phyloP scores from a whole-genome alignment of 2,797 vertebrate species.

The Centroberyx gerrardi region DNA sequence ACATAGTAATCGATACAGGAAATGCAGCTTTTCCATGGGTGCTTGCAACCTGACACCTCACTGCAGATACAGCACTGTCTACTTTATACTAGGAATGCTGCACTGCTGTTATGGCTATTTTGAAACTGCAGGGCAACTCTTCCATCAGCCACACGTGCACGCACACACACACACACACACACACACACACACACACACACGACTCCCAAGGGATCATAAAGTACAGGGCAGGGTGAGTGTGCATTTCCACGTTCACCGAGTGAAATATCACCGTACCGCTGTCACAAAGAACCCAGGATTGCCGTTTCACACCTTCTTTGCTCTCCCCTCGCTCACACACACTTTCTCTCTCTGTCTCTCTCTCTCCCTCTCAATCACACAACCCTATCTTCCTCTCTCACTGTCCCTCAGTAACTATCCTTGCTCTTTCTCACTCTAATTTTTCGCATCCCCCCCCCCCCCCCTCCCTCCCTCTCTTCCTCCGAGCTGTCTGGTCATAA shows the following conservation, averaged over 20 bases:
- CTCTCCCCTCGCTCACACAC: neutral
- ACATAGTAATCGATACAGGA: slow-evolving; percentile 32
- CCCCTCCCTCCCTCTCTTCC: neutral
- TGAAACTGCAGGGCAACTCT: slow-evolving; percentile 55
- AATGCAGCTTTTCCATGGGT: slow-evolving; percentile 43
- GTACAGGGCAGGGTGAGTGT: neutral
- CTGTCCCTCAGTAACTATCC: slow-evolving; percentile 6
- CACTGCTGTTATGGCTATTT: slow-evolving; percentile 62
- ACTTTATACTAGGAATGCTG: slow-evolving; percentile 44
- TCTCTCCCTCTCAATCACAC: slow-evolving; percentile 16
- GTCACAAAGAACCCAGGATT: slow-evolving; percentile 22
- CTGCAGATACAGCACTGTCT: slow-evolving; percentile 53
- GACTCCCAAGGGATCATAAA: slow-evolving; percentile 20
- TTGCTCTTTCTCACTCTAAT: slow-evolving; percentile 7
- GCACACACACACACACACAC: neutral
- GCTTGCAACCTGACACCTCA: slow-evolving; percentile 63
- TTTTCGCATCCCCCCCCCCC: neutral
- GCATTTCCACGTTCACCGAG: neutral
- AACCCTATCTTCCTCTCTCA: neutral
- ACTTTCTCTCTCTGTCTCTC: neutral
- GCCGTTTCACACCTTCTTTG: slow-evolving; percentile 36
- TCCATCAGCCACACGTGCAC: slow-evolving; percentile 37
- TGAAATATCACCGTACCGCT: neutral
- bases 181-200: neutral
- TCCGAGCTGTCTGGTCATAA: slow-evolving; percentile 10